Base-by-base conservation (phyloP, 1,140 invertebrate genomes). In the Leptinotarsa defecta region DNA sequence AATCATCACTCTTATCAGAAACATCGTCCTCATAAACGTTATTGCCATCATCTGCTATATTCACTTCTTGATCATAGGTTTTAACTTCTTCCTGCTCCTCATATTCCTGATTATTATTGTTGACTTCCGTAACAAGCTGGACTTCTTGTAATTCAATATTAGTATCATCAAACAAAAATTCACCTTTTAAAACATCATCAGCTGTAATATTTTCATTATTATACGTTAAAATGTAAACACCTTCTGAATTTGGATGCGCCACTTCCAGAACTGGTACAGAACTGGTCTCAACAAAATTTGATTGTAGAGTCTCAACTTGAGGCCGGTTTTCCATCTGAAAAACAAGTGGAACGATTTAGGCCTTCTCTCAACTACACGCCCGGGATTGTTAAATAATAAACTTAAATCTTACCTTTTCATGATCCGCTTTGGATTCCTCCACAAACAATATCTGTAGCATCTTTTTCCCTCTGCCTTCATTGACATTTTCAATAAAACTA, bases 261-360 rank as follows among this genome's bases (percentile, higher is more conserved):
- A 6, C 57, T 61, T 61, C 19, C 57, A 61, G 57, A 61, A 61
- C 57, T 61, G 57, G 57, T 61, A 17, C 19, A 17, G 57, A 61
- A 61, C 57, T 61, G 19, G 4, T 19, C 19, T 61, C 57, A 61
- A 61, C 57, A 61, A 61, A 15, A 61, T 61, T 61, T 61, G 11
- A n/a, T 61, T 61, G 57, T 61, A 17, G 57, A 61, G 19, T 61
- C 19, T 61, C 8, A 61, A 61, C 57, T 61, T 61, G 57, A 11
- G 57, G 57, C 57, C 13, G 13, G 57, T 61, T 61, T 61, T 61
- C 19, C 57, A 61, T 61, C 57, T 61, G 57, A 61, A 61, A 61
- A 61, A 61, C 57, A 61, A 61, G 57, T 61, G 57, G 57, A 61
- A 61, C 57, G 57, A 61, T 17, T 61, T 61, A 61, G 57, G 57